phyloP scores from a whole-genome alignment of 2,888 invertebrate genomes.

The Psylliodes chrysocephalus region DNA sequence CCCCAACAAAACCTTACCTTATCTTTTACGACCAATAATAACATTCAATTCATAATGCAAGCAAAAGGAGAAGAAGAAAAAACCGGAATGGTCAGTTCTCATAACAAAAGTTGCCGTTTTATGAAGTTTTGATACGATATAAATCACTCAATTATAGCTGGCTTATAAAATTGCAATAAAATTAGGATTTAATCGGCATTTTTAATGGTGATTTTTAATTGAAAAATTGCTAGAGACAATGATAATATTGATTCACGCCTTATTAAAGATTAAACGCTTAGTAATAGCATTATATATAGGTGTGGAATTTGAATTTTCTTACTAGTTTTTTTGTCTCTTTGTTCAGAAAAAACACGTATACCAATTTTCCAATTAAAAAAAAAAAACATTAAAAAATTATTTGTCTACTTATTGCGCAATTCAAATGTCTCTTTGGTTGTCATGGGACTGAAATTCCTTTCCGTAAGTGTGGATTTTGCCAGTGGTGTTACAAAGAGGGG shows the following conservation, averaged over 20 bases:
- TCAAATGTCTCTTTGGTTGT: too few relatives aligned
- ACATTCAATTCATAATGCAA: not conserved
- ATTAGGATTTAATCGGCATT: not conserved
- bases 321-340: too few relatives aligned
- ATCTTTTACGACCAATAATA: not conserved
- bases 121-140: slow-evolving; percentile 1
- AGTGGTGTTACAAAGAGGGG: too few relatives aligned
- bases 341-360: too few relatives aligned
- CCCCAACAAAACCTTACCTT: not conserved
- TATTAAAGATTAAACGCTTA: not conserved
- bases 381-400: too few relatives aligned
- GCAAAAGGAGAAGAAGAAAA: not conserved
- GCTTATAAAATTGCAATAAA: not conserved
- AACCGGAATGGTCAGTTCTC: slow-evolving; percentile 5
- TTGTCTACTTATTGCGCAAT: too few relatives aligned
- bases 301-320: too few relatives aligned
- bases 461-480: too few relatives aligned
- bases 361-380: too few relatives aligned
- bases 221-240: not conserved
- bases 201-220: not conserved
- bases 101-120: slow-evolving; percentile 1
- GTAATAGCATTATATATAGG: too few relatives aligned
- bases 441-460: too few relatives aligned
- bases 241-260: not conserved
- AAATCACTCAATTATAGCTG: not conserved